These are phyloP conservation scores for Fissipunctia ypsillon DNA, from an alignment of 2,888 invertebrate genomes.

Conservation along the genomic window DNA sequence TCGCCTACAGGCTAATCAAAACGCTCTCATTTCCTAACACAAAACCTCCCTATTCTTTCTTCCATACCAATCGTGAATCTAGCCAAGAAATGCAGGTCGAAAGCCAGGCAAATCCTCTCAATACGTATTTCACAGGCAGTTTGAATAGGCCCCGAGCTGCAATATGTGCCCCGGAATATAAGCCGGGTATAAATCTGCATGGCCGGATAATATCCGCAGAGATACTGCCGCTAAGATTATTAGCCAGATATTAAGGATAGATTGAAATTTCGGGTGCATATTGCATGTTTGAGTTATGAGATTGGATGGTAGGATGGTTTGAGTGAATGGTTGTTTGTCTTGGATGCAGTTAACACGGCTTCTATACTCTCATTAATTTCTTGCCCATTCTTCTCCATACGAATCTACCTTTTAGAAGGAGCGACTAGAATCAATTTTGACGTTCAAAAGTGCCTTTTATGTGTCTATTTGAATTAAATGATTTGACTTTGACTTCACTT, in stretches of 20 bases:
- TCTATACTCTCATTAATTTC: no score
- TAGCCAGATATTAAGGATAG: slow-evolving; percentile 52
- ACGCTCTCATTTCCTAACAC: not conserved
- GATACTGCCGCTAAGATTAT: slow-evolving; percentile 64
- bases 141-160: slow-evolving; percentile 59
- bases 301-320: not conserved
- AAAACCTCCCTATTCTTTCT: not conserved
- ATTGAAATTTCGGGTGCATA: slow-evolving; percentile 54
- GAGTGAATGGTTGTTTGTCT: not conserved
- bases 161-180: slow-evolving; percentile 64
- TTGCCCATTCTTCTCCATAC: no score
- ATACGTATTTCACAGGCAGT: slow-evolving; percentile 62
- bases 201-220: slow-evolving; percentile 64
- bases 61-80: slow-evolving; percentile 19
- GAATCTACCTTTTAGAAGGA: no score
- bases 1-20: not conserved
- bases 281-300: not conserved
- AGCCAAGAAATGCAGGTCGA: slow-evolving; percentile 52
- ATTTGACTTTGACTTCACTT: no score
- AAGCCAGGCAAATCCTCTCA: slow-evolving; percentile 40
- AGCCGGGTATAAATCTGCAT: slow-evolving; percentile 66
- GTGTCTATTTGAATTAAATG: no score
- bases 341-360: not conserved
- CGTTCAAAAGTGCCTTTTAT: no score
- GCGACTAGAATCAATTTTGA: no score